Evolutionary conservation across 2,888 invertebrate genomes (phyloP).

Genomic region (Vandiemenella viatica): DNA sequence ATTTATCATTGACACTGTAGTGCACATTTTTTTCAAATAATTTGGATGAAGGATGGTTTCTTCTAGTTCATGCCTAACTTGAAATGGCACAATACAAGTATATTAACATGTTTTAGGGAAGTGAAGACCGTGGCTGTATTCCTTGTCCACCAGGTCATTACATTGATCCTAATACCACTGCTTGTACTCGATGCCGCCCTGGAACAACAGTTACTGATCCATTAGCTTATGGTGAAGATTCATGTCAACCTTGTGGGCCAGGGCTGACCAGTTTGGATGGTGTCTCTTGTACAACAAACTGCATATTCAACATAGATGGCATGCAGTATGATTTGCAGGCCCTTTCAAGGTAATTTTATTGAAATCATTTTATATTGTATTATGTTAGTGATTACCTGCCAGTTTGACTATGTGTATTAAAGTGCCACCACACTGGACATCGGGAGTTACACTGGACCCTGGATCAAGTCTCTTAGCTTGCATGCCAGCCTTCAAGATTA

Average conservation of each 20-base stretch:
- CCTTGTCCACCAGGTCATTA: slow-evolving; percentile 37
- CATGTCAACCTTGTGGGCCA: slow-evolving; percentile 33
- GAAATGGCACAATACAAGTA: no score
- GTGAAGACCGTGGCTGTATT: slow-evolving; percentile 28
- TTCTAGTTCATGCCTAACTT: no score
- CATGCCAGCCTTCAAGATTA: no score
- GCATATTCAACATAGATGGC: slow-evolving; percentile 24
- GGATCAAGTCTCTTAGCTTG: no score
- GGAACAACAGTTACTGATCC: slow-evolving; percentile 26
- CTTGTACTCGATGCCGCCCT: slow-evolving; percentile 32
- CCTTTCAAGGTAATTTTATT: slow-evolving; percentile 13
- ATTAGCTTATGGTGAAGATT: slow-evolving; percentile 25
- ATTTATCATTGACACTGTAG: no score
- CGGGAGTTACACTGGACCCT: no score
- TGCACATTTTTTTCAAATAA: no score
- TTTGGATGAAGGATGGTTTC: no score
- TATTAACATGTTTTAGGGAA: slow-evolving; percentile 10
- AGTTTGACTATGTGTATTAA: no score
- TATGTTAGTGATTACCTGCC: neutral
- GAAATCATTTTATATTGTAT: neutral
- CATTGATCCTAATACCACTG: slow-evolving; percentile 25
- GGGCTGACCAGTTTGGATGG: slow-evolving; percentile 30
- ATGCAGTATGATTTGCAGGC: slow-evolving; percentile 11
- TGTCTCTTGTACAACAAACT: slow-evolving; percentile 30
- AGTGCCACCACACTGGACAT: no score